Base-by-base conservation (phyloP, 2,113 vertebrate species). In the Puffinus mauretanicus region DNA sequence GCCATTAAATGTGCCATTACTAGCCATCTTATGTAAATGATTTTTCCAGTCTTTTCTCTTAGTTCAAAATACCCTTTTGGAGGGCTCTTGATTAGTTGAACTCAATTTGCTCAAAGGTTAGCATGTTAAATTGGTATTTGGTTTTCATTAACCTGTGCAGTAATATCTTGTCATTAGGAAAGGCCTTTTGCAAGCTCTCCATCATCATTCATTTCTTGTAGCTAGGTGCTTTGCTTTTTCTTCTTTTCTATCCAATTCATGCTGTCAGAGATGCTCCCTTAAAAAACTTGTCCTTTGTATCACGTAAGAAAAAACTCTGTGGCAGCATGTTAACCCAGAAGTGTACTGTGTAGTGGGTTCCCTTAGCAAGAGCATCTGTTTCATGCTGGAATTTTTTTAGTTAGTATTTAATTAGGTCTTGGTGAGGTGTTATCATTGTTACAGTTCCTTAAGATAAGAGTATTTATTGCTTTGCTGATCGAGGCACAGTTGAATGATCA, bases 71-170 rank as follows among this genome's bases (percentile, higher is more conserved):
- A 96, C 90, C 75, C 93, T 96, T 96, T 97, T 96, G 90, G 96
- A 97, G 86, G 93, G 93, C 94, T 91, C 96, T 96, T 97, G 95
- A 97, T 97, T 94, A 97, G 97, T 96, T 98, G 96, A 97, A 97
- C 97, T 97, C 96, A 94, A 95, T 97, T 97, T 98, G 96, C 96
- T 97, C 88, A 94, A 93, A 96, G 96, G 96, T 97, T 96, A 97
- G 83, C 90, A 57, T 94, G 97, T 97, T 97, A 97, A 97, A 96
- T 97, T 97, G 95, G 93, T 97, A 97, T 97, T 97, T 97, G 95
- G 96, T 96, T 97, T 97, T 97, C 96, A 96, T 97, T 97, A 97
- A 97, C 96, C 97, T 97, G 96, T 91, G 90, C 82, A 85, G 91
- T 96, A 97, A 97, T 97, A 97, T 88, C 94, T 95, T 96, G 95